Evolutionary conservation across 2,888 invertebrate species (phyloP).

Genomic region (Empis stercorea): DNA sequence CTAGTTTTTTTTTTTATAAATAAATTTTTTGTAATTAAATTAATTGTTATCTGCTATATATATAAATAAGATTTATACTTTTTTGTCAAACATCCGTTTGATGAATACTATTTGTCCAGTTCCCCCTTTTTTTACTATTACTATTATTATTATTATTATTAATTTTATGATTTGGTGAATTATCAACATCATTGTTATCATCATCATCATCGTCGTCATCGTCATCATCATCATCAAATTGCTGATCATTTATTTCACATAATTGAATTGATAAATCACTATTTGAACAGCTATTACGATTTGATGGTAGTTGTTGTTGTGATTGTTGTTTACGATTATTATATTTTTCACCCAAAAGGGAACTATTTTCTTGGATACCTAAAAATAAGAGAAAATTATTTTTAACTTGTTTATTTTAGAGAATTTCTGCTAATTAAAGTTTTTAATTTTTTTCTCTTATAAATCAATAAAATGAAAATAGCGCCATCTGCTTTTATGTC

Average conservation of each 20-base stretch:
- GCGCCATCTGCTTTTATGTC: too few species aligned
- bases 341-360: slow-evolving; percentile 48
- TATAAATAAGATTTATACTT: background rate
- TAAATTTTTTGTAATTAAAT: background rate
- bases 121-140: slow-evolving; percentile 12
- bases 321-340: background rate
- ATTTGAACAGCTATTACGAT: slow-evolving; percentile 49
- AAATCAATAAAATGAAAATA: too few species aligned
- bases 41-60: background rate
- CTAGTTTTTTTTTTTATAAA: background rate
- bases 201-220: too few species aligned
- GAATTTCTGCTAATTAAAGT: too few species aligned
- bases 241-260: slow-evolving; percentile 87
- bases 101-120: slow-evolving; percentile 20
- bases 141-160: background rate
- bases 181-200: background rate
- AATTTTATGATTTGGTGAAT: background rate
- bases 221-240: slow-evolving; percentile 43
- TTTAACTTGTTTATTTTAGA: too few species aligned
- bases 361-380: slow-evolving; percentile 40
- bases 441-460: too few species aligned
- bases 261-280: slow-evolving; percentile 79
- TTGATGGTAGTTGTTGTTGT: background rate
- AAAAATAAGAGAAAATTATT: background rate
- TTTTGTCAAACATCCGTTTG: slow-evolving; percentile 20